These are phyloP conservation scores for Lysandra coridon DNA, from an alignment of 2,888 invertebrate species.

Conservation along the genomic window DNA sequence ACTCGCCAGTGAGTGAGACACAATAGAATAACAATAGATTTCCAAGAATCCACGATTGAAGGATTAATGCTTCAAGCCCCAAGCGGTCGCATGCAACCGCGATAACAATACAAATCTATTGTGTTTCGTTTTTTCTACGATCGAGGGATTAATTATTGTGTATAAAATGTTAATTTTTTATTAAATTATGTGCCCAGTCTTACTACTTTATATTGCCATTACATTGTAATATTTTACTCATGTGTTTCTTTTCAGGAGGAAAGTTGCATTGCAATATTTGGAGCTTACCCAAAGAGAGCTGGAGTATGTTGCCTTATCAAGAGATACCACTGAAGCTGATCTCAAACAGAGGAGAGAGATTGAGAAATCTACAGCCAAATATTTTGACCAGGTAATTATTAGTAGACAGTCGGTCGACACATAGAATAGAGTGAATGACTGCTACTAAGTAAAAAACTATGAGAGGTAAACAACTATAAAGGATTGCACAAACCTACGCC, in stretches of 20 bases:
- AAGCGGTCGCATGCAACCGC: too few relatives aligned
- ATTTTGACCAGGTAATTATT: slow-evolving; percentile 91
- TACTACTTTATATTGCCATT: not conserved
- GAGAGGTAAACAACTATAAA: too few relatives aligned
- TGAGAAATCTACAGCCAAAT: slow-evolving; percentile 90
- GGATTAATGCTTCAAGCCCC: too few relatives aligned
- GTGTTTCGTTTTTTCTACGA: too few relatives aligned
- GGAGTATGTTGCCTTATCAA: slow-evolving; percentile 95
- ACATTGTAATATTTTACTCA: not conserved
- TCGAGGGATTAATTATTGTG: too few relatives aligned
- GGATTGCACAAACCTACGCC: too few relatives aligned
- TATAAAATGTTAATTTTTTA: too few relatives aligned
- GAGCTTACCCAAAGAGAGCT: slow-evolving; percentile 94
- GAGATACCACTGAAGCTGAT: slow-evolving; percentile 98
- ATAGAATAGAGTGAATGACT: too few relatives aligned
- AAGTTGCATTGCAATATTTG: slow-evolving; percentile 92
- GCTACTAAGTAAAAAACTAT: not conserved
- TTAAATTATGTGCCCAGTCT: not conserved
- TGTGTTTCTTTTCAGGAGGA: slow-evolving; percentile 74
- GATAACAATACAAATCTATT: too few relatives aligned
- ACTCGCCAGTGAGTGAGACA: too few relatives aligned
- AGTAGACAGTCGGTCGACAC: not conserved
- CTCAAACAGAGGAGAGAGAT: slow-evolving; percentile 97
- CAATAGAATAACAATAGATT: too few relatives aligned
- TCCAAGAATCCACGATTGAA: too few relatives aligned